Evolutionary conservation across 2,797 vertebrate genomes (phyloP), one percentile per base, ranked within the genome.

Genomic region (Poeciliopsis infans): DNA sequence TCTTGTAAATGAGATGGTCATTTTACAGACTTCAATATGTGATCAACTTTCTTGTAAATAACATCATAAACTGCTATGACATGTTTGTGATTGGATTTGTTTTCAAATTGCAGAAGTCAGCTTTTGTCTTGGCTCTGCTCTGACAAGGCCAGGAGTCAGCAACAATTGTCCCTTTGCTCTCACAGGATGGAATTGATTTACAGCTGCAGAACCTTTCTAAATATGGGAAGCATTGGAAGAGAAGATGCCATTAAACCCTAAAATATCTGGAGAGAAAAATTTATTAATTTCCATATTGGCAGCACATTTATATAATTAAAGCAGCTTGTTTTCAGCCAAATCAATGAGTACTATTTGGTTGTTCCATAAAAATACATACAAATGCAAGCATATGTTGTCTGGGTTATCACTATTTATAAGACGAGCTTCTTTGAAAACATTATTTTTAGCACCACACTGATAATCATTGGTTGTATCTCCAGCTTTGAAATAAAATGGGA

Each of bases 371-470:
- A 57, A 57, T 57, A 16, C 4, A 70, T 28, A 28, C 41, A n/a
- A 46, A 70, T n/a, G 12, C 11, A 23, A 45, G 43, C 25, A 45
- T 46, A 0, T 46, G 43, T 45, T 46, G 6, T 46, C 41, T 53
- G 39, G 33, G 23, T 55, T 8, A n/a, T 28, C 41, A 74, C 77
- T 74, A 78, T 59, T 78, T n/a, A n/a, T 61, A 53, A 6, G 0
- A 51, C 31, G 69, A 23, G 64, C 69, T 75, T 76, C 75, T 47
- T 82, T 31, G 61, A 86, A 82, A 74, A 74, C 51, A 68, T n/a
- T 72, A 86, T 79, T 85, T 83, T 73, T 6, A 76, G 74, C 57
- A 46, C 71, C 49, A 23, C 64, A 11, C 10, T n/a, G 23, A 51
- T 66, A 75, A 43, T 79, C 49, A 74, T 28, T 77, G 53, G 61